Conservation (phyloP, 2,888 invertebrate species). For the Dasysyrphus tricinctus region DNA sequence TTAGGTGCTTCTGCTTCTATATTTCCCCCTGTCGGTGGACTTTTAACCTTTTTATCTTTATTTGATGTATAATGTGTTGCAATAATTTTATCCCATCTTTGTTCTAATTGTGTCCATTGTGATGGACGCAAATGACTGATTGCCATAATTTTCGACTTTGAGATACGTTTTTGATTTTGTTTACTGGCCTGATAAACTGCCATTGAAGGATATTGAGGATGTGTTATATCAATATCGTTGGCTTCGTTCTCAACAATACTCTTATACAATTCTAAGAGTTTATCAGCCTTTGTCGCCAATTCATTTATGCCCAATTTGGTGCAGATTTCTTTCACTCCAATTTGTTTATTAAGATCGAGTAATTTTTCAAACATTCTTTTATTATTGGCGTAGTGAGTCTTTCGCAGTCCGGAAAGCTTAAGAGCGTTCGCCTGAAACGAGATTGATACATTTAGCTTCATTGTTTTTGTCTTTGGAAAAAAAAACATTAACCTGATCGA, state of each 20-base stretch:
- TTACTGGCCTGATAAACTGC: constrained; percentile 87
- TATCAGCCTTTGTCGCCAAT: constrained; percentile 84
- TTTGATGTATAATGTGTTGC: constrained; percentile 77
- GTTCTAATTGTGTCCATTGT: constrained; percentile 86
- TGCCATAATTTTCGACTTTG: constrained; percentile 85
- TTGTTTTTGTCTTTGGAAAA: neutral
- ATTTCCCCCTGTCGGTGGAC: constrained; percentile 11
- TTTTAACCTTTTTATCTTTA: constrained; percentile 73
- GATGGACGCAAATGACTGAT: constrained; percentile 86
- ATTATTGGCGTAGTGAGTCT: constrained; percentile 85
- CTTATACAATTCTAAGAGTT: constrained; percentile 85
- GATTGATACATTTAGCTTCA: neutral
- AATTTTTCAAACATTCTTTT: constrained; percentile 86
- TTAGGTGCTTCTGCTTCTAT: constrained; percentile 11
- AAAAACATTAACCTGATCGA: constrained; percentile 83
- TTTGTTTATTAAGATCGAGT: constrained; percentile 85
- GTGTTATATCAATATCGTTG: constrained; percentile 85
- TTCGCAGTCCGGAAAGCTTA: constrained; percentile 86
- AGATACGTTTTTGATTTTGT: constrained; percentile 85
- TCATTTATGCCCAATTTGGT: constrained; percentile 85
- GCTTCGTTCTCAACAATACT: constrained; percentile 79
- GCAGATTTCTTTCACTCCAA: constrained; percentile 86
- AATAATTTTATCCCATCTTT: constrained; percentile 85
- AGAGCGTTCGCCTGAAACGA: constrained; percentile 85
- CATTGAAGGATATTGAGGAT: constrained; percentile 88